These are phyloP conservation scores for Aramus guarauna DNA, from an alignment of 2,113 vertebrate species.

Conservation along the genomic window DNA sequence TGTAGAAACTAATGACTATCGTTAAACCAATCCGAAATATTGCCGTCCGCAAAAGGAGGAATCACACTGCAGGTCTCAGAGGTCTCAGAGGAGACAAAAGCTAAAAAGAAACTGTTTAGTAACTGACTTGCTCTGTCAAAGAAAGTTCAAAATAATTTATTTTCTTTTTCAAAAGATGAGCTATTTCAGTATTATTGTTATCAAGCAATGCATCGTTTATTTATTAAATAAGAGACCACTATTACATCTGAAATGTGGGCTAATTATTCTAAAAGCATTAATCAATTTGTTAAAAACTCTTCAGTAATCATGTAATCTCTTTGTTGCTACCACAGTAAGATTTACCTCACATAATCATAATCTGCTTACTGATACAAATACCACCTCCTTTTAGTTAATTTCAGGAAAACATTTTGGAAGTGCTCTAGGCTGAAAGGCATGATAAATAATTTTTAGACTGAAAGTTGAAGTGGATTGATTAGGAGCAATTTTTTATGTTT, in stretches of 20 bases:
- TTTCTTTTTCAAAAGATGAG: neutral
- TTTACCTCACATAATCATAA: constrained; percentile 29
- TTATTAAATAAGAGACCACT: constrained; percentile 55
- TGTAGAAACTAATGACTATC: neutral
- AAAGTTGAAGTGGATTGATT: constrained; percentile 81
- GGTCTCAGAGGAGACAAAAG: neutral
- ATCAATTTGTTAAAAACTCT: constrained; percentile 69
- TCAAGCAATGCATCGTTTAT: constrained; percentile 7
- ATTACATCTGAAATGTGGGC: constrained; percentile 66
- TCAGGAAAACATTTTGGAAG: constrained; percentile 71
- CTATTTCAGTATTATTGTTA: constrained; percentile 14
- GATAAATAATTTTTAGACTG: constrained; percentile 74
- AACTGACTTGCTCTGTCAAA: neutral
- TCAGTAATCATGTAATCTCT: constrained; percentile 40
- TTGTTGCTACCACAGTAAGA: constrained; percentile 41
- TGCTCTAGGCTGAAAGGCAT: constrained; percentile 67
- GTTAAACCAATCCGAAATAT: neutral
- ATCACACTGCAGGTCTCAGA: neutral
- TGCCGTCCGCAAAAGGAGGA: neutral
- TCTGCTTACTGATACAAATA: constrained; percentile 70
- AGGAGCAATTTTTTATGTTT: constrained; percentile 79
- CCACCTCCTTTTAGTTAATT: constrained; percentile 67
- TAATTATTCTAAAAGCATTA: constrained; percentile 78
- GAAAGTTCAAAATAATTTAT: constrained; percentile 34
- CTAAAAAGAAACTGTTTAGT: neutral